Percentiles rank a stretch among this genome's conserved stretches.
Conservation (phyloP, 2,113 vertebrate genomes). For the Capreolus pygargus region DNA sequence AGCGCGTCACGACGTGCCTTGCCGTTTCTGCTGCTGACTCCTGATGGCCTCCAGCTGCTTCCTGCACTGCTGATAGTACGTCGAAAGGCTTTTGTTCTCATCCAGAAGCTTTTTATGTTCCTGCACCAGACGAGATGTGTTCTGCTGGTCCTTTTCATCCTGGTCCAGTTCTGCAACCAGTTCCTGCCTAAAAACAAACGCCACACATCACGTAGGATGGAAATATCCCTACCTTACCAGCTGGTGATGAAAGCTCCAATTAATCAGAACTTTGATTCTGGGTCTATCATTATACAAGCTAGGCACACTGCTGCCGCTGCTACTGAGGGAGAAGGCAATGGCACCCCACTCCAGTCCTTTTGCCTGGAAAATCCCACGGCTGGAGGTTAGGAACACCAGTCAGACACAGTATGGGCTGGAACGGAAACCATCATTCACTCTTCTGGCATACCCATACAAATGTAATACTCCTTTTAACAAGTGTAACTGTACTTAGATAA, state of each 20-base stretch:
- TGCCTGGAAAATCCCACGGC: not conserved
- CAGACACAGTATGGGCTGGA: not conserved
- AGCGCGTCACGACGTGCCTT: conserved; percentile 95
- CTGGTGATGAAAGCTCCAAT: not conserved
- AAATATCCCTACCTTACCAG: conserved; percentile 23
- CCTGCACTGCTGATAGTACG: conserved; percentile 98
- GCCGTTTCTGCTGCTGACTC: conserved; percentile 97
- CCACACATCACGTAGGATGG: not conserved
- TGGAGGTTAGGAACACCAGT: not conserved
- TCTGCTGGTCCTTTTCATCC: conserved; percentile 99
- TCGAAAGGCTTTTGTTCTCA: conserved; percentile 99
- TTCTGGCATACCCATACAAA: not conserved
- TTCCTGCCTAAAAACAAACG: conserved; percentile 88
- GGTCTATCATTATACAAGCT: not conserved
- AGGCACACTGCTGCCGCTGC: not conserved
- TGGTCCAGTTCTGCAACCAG: conserved; percentile 99
- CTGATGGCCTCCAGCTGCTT: conserved; percentile 98
- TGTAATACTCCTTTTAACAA: not conserved
- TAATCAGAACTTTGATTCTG: conserved; percentile 15
- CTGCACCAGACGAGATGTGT: conserved; percentile 97
- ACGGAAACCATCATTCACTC: not conserved
- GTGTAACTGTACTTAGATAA: not conserved
- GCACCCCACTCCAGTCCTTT: not conserved
- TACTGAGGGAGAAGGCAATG: not conserved
- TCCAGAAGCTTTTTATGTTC: conserved; percentile 99